Conservation (phyloP, 2,113 vertebrate genomes). For the Sciurus niger region DNA sequence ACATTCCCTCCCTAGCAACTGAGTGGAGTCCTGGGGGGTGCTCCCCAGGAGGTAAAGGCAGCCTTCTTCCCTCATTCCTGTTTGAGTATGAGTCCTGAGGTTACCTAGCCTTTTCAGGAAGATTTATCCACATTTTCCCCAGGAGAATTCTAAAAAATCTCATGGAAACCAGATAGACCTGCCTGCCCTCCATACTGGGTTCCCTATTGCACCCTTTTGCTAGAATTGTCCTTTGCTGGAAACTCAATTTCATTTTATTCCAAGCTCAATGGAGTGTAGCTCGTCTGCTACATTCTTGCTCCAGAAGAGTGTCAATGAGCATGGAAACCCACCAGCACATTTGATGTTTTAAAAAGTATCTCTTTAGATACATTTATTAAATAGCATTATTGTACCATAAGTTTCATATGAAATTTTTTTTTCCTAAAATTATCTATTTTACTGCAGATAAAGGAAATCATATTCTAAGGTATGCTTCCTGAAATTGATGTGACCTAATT, state of each 20-base stretch:
- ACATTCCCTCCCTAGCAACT: background rate
- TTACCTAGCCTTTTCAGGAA: background rate
- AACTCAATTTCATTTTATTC: background rate
- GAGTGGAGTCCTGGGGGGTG: background rate
- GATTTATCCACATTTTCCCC: background rate
- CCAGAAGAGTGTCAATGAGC: no score
- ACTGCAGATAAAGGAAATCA: background rate
- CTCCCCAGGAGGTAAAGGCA: background rate
- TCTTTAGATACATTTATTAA: constrained; percentile 32
- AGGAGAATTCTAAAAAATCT: background rate
- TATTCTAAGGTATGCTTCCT: constrained; percentile 31
- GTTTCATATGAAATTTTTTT: background rate
- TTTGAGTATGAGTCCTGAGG: background rate
- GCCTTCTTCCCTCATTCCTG: background rate
- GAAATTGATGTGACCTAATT: constrained; percentile 7
- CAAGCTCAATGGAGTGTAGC: background rate
- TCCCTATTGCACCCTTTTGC: background rate
- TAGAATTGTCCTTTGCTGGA: background rate
- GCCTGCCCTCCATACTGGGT: background rate
- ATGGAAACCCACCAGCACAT: background rate
- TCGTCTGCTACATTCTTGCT: background rate
- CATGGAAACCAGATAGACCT: background rate
- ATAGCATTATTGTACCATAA: background rate
- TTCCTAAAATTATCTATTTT: background rate
- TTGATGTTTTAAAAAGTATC: background rate